These are phyloP conservation scores for Heliconius himera DNA, from an alignment of 1,140 invertebrate species.

Conservation along the genomic window DNA sequence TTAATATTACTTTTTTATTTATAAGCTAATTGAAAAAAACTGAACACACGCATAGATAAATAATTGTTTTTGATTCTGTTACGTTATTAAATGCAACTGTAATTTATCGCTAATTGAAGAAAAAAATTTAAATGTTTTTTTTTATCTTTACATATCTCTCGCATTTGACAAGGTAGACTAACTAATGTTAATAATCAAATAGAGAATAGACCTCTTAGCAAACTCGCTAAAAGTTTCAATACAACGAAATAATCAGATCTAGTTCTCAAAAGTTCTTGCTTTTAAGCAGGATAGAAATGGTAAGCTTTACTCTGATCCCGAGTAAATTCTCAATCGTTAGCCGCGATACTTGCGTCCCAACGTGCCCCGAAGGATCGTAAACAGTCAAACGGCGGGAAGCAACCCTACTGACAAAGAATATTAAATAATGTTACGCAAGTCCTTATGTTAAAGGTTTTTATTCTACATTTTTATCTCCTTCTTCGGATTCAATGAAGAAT, in stretches of 20 bases:
- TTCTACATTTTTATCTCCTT: background rate
- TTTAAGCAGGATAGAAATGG: background rate
- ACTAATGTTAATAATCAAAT: no score
- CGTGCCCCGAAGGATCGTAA: background rate
- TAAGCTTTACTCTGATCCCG: background rate
- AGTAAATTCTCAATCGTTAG: background rate
- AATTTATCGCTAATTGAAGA: no score
- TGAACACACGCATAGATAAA: no score
- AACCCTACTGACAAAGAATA: background rate
- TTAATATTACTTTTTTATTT: no score
- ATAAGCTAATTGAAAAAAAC: no score
- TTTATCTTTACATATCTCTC: no score
- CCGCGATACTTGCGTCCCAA: background rate
- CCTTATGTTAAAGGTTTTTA: background rate
- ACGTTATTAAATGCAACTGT: no score
- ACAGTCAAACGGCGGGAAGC: background rate
- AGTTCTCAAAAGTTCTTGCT: background rate
- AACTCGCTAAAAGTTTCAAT: background rate
- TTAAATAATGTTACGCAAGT: conserved; percentile 8
- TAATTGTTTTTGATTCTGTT: no score
- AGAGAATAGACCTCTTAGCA: background rate
- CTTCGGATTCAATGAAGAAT: background rate
- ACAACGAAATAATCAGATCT: background rate
- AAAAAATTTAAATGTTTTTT: no score
- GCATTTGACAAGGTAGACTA: no score